phyloP scores from a whole-genome alignment of 2,113 vertebrate species.

The Eubucco bourcierii region DNA sequence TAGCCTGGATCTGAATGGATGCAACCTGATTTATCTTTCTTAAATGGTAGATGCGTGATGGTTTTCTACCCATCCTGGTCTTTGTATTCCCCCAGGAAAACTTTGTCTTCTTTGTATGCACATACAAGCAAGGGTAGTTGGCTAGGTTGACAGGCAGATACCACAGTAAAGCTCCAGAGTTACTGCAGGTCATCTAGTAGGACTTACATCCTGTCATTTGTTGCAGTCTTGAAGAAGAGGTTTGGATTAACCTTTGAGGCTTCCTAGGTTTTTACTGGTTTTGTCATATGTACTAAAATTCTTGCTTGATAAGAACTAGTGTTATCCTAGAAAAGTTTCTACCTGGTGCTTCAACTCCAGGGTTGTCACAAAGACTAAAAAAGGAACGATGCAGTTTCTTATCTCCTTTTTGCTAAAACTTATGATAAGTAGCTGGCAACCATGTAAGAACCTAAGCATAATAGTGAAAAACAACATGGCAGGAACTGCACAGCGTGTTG shows the following conservation, averaged over 20 bases:
- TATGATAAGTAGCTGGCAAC: background rate
- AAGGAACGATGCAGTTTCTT: background rate
- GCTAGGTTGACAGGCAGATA: background rate
- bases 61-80: background rate
- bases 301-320: background rate
- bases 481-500: background rate
- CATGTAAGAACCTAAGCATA: background rate
- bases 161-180: conserved; percentile 8
- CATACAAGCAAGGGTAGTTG: background rate
- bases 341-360: background rate
- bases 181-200: background rate
- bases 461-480: background rate
- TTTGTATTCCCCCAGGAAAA: background rate
- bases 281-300: background rate
- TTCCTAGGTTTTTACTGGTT: background rate
- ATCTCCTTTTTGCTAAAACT: background rate
- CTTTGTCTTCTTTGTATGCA: background rate
- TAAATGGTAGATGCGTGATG: background rate
- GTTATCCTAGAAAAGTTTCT: background rate
- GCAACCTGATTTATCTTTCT: conserved; percentile 27
- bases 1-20: background rate
- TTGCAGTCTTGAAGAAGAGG: background rate
- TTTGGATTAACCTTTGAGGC: background rate
- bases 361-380: background rate
- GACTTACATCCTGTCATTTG: background rate